Percentiles rank a stretch among this genome's conserved stretches.
These are phyloP conservation scores for Toxotes chatareus DNA, from an alignment of 2,113 vertebrate species.

Conservation along the genomic window DNA sequence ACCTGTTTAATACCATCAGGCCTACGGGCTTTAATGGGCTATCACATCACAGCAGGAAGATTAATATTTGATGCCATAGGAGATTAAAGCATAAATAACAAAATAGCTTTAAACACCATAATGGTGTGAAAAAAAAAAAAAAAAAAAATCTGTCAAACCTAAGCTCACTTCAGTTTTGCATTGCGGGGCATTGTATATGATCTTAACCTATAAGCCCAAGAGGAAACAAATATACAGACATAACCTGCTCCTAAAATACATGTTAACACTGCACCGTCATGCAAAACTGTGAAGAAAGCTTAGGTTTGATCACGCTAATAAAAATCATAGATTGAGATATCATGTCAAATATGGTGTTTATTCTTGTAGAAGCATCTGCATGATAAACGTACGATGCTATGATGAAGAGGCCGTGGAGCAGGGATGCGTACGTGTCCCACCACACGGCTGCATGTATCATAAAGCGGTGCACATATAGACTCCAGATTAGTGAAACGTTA, in stretches of 20 bases:
- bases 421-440: constrained; percentile 47
- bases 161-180: too few relatives aligned
- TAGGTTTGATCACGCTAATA: too few relatives aligned
- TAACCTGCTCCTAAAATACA: background rate
- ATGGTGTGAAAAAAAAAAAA: too few relatives aligned
- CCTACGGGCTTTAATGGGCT: background rate
- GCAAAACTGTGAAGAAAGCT: background rate
- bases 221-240: too few relatives aligned
- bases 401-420: background rate
- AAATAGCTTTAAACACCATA: background rate
- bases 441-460: constrained; percentile 20
- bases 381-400: background rate
- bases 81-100: background rate
- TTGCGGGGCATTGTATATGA: too few relatives aligned
- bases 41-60: background rate
- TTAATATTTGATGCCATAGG: background rate
- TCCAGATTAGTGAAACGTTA: constrained; percentile 33
- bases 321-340: too few relatives aligned
- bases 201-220: too few relatives aligned
- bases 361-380: too few relatives aligned
- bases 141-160: too few relatives aligned
- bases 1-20: too few relatives aligned
- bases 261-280: background rate
- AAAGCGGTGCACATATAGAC: constrained; percentile 10
- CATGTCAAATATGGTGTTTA: too few relatives aligned